Percentiles rank a stretch among this genome's conserved stretches.
These are phyloP conservation scores for Dasysyrphus tricinctus DNA, from an alignment of 2,888 invertebrate genomes.

Conservation along the genomic window DNA sequence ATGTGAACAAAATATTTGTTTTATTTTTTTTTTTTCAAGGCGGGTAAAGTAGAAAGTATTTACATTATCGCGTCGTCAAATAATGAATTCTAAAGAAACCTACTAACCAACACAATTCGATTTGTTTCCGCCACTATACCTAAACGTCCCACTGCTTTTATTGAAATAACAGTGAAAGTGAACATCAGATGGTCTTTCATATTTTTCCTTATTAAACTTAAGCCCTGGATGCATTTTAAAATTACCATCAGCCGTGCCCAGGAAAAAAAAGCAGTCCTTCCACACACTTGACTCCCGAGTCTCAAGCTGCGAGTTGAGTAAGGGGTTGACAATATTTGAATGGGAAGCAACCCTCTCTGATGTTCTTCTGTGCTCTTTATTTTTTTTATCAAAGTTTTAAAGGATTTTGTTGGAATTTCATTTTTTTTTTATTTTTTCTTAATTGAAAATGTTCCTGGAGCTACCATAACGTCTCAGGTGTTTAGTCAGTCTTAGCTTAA, in stretches of 20 bases:
- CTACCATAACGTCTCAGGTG: conserved; percentile 80
- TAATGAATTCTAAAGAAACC: conserved; percentile 1
- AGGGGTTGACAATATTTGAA: conserved; percentile 70
- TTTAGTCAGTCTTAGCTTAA: conserved; percentile 82
- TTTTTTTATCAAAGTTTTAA: conserved; percentile 25
- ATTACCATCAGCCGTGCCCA: conserved; percentile 70
- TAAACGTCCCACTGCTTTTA: not conserved
- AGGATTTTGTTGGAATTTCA: conserved; percentile 30
- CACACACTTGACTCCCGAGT: conserved; percentile 37
- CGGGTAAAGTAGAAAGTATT: not conserved
- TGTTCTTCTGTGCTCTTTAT: conserved; percentile 40
- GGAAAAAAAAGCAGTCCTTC: conserved; percentile 14
- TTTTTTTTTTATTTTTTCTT: conserved; percentile 44
- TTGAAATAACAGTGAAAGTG: conserved; percentile 33
- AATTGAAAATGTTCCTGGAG: conserved; percentile 70
- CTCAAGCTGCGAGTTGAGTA: conserved; percentile 1
- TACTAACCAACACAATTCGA: no score
- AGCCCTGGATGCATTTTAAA: conserved; percentile 75
- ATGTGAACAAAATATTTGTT: no score
- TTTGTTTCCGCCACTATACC: not conserved
- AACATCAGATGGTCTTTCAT: conserved; percentile 69
- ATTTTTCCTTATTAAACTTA: conserved; percentile 73
- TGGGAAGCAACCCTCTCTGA: conserved; percentile 30
- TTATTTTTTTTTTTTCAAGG: not conserved
- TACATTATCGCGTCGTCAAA: not conserved